phyloP scores from a whole-genome alignment of 2,113 vertebrate species.

The Oreamnos americanus region DNA sequence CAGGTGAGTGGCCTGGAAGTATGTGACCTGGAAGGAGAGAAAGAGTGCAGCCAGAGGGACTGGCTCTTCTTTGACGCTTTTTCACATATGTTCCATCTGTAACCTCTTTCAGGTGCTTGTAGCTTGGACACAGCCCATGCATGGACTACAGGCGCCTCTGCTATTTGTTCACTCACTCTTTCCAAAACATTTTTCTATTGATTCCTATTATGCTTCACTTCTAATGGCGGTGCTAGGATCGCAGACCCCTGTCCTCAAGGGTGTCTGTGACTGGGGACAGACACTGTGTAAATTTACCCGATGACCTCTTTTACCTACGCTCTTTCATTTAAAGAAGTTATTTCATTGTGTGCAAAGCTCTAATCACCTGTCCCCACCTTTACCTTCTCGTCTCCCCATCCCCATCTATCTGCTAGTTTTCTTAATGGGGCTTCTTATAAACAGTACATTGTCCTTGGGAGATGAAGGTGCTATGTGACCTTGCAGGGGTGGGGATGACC shows the following conservation, averaged over 20 bases:
- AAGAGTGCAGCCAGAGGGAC: background rate
- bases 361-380: background rate
- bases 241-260: background rate
- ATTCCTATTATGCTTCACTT: no score
- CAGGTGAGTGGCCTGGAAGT: no score
- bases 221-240: no score
- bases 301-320: background rate
- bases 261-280: background rate
- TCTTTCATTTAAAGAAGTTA: background rate
- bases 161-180: background rate
- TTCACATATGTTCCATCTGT: background rate
- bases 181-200: background rate
- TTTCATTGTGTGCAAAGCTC: background rate
- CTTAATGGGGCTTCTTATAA: background rate
- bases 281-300: fast-evolving
- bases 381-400: background rate
- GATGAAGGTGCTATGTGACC: background rate
- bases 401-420: background rate
- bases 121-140: fast-evolving
- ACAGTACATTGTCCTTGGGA: background rate
- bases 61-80: background rate
- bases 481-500: no score
- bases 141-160: background rate
- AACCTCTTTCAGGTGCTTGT: background rate
- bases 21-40: background rate